Percentiles rank a stretch among this genome's conserved stretches.
These are phyloP conservation scores for Scolopax rusticola DNA, from an alignment of 2,797 vertebrate species.

Conservation along the genomic window DNA sequence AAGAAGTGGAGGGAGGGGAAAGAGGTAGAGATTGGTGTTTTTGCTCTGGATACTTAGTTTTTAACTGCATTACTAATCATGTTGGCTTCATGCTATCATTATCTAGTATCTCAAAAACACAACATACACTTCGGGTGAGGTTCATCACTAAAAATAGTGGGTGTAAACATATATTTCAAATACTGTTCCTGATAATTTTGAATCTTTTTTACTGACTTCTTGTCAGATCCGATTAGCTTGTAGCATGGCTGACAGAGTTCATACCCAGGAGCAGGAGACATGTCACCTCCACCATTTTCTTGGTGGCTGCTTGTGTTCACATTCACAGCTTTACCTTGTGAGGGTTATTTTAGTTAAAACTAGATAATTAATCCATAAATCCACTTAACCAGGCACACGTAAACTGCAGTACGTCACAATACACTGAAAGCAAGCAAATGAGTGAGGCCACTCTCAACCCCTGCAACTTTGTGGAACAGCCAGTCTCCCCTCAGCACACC, in stretches of 20 bases:
- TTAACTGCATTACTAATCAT: not conserved
- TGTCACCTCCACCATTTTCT: not conserved
- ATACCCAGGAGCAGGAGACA: not conserved
- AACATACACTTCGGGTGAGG: not conserved
- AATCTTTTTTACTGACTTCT: not conserved
- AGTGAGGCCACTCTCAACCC: not conserved
- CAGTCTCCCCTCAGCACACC: not conserved
- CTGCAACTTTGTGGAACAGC: not conserved
- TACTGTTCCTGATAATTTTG: not conserved
- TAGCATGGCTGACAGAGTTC: not conserved
- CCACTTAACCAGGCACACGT: constrained; percentile 25
- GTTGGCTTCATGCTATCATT: not conserved
- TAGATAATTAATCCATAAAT: constrained; percentile 56
- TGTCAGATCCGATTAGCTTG: not conserved
- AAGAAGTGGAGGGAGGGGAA: not conserved
- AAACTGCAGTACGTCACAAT: not conserved
- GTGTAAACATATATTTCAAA: not conserved
- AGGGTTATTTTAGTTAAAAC: constrained; percentile 55
- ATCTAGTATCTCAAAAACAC: not conserved
- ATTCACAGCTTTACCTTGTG: not conserved
- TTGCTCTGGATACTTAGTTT: not conserved
- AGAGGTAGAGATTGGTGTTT: not conserved
- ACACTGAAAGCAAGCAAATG: not conserved
- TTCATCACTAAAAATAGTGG: not conserved
- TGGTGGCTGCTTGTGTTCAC: not conserved